These are phyloP conservation scores for Tachina grossa DNA, from an alignment of 2,888 invertebrate species.

Conservation along the genomic window DNA sequence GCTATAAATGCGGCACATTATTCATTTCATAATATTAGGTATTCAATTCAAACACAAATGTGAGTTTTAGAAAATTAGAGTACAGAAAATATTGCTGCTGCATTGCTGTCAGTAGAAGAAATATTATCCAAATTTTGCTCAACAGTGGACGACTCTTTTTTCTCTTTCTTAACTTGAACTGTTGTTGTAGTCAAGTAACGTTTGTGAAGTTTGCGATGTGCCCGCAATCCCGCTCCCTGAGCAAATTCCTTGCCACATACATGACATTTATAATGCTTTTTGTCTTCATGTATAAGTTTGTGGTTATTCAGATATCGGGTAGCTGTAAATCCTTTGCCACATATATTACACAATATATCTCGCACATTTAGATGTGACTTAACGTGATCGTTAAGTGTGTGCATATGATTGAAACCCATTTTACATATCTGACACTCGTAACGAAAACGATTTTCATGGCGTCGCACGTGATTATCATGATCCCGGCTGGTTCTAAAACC, in stretches of 20 bases:
- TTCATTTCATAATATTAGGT: neutral
- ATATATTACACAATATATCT: slow-evolving; percentile 76
- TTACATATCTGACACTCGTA: slow-evolving; percentile 64
- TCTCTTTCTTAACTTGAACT: slow-evolving; percentile 40
- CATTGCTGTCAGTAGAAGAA: neutral
- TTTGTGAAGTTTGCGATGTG: slow-evolving; percentile 65
- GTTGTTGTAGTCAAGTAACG: slow-evolving; percentile 14
- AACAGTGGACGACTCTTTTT: neutral
- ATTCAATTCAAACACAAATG: neutral
- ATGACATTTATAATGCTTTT: slow-evolving; percentile 78
- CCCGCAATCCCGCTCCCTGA: slow-evolving; percentile 76
- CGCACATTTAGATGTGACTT: slow-evolving; percentile 77
- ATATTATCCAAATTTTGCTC: slow-evolving; percentile 3
- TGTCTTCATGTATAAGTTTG: slow-evolving; percentile 75
- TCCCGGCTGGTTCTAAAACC: slow-evolving; percentile 74
- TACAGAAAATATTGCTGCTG: neutral
- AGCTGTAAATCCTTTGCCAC: slow-evolving; percentile 75
- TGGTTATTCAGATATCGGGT: slow-evolving; percentile 75
- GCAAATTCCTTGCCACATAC: slow-evolving; percentile 77
- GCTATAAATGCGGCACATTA: too few relatives aligned
- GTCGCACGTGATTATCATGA: slow-evolving; percentile 59
- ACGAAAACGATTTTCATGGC: slow-evolving; percentile 63
- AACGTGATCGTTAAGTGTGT: slow-evolving; percentile 72
- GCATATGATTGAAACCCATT: slow-evolving; percentile 58
- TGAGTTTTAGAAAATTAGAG: neutral